Conservation (phyloP, 1,140 invertebrate genomes). For the Drosophila leontia region DNA sequence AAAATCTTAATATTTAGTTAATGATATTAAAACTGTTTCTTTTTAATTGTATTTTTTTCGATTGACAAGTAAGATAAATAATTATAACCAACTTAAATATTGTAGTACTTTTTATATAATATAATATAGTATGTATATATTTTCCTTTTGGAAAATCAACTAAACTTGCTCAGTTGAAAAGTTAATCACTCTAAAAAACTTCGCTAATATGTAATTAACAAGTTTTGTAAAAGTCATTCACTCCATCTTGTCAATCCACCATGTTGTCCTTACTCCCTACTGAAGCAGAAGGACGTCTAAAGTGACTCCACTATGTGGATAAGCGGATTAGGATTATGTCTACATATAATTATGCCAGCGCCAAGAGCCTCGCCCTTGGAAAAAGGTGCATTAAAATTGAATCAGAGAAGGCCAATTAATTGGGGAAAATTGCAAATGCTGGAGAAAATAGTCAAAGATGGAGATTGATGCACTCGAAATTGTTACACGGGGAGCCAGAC, state of each 20-base stretch:
- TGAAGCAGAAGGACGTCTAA: not conserved
- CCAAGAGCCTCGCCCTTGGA: conserved; percentile 15
- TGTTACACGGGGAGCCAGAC: not conserved
- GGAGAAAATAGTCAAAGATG: conserved; percentile 23
- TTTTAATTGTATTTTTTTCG: no score
- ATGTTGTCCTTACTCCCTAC: not conserved
- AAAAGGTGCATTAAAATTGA: conserved; percentile 55
- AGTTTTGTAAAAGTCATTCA: conserved; percentile 28
- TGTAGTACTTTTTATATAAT: not conserved
- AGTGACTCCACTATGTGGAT: conserved; percentile 17
- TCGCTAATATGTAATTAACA: conserved; percentile 65
- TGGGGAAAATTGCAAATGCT: conserved; percentile 49
- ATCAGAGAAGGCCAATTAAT: conserved; percentile 64
- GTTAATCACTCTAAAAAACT: conserved; percentile 30
- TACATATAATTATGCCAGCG: conserved; percentile 29
- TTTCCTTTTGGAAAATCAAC: no score
- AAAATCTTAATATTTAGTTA: no score
- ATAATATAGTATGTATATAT: no score
- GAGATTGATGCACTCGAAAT: conserved; percentile 63
- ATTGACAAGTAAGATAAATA: no score
- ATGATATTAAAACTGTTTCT: no score
- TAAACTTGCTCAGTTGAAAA: not conserved
- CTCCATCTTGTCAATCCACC: not conserved
- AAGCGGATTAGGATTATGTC: conserved; percentile 78
- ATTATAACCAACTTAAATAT: no score